These are phyloP conservation scores for Nothocercus nigrocapillus DNA, from an alignment of 2,113 vertebrate species.

Conservation along the genomic window DNA sequence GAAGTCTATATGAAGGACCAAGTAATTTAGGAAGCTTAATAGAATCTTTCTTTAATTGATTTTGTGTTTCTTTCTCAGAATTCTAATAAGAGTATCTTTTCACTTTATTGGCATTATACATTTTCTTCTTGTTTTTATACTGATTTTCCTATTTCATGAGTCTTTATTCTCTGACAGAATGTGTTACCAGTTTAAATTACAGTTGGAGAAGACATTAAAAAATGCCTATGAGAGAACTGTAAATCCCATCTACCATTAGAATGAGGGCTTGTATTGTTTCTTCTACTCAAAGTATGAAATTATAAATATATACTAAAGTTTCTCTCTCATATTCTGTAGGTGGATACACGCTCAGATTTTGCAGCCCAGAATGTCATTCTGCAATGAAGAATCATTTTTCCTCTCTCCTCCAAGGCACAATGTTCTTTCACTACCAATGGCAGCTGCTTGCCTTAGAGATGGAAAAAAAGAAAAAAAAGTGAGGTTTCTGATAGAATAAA, in stretches of 20 bases:
- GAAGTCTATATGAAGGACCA: background rate
- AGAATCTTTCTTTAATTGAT: background rate
- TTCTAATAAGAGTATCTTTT: background rate
- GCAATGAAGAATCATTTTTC: background rate
- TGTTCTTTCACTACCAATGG: background rate
- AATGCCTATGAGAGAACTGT: background rate
- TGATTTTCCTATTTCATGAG: background rate
- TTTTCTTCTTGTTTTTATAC: background rate
- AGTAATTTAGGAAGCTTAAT: background rate
- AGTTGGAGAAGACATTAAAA: background rate
- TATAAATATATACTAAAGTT: background rate
- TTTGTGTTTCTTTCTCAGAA: background rate
- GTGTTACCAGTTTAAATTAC: background rate
- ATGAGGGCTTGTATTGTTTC: background rate
- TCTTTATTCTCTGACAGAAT: background rate
- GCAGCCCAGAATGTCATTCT: background rate
- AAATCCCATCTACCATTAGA: background rate
- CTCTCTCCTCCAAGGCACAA: background rate
- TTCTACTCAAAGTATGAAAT: background rate
- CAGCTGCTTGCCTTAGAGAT: constrained; percentile 17
- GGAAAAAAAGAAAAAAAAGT: background rate
- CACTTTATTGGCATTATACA: background rate
- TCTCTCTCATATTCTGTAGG: background rate
- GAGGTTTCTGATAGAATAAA: constrained; percentile 7
- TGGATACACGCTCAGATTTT: background rate